These are phyloP conservation scores for Mesochorus sp. DNA, from an alignment of 2,888 invertebrate species.

Conservation along the genomic window DNA sequence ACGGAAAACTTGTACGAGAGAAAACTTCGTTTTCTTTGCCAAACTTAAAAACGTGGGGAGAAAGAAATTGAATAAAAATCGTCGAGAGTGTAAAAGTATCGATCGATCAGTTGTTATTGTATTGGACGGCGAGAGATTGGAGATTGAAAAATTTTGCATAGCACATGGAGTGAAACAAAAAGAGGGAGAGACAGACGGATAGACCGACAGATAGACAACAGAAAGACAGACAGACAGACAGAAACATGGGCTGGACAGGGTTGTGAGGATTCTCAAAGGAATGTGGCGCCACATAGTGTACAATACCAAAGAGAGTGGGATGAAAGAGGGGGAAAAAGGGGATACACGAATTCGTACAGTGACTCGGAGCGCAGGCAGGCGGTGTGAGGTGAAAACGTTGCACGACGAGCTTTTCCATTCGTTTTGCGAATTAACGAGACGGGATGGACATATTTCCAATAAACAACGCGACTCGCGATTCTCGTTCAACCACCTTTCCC, in stretches of 20 bases:
- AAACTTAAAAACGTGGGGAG: not conserved
- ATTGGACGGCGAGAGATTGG: not conserved
- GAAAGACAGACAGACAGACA: not conserved
- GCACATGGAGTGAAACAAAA: not conserved
- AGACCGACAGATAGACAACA: not conserved
- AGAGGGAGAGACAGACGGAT: not conserved
- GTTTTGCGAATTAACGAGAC: slow-evolving; percentile 59
- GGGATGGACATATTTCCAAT: slow-evolving; percentile 59
- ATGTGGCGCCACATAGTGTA: not conserved
- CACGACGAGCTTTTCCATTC: slow-evolving; percentile 47
- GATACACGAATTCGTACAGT: slow-evolving; percentile 15
- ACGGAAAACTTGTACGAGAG: too few species aligned
- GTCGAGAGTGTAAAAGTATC: not conserved
- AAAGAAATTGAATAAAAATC: not conserved
- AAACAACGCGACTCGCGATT: slow-evolving; percentile 49
- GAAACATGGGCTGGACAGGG: not conserved
- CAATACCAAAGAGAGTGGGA: not conserved
- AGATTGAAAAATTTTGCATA: slow-evolving; percentile 31
- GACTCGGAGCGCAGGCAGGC: not conserved
- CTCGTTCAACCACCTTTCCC: slow-evolving; percentile 27
- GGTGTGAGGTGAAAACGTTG: not conserved
- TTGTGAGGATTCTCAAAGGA: slow-evolving; percentile 33
- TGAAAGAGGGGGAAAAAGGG: not conserved
- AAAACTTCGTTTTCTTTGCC: not conserved
- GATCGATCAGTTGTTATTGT: slow-evolving; percentile 28